A percentile compares a stretch with the other conserved stretches of the same genome.
phyloP scores from a whole-genome alignment of 2,888 invertebrate genomes.

The Sussaba pulchella region DNA sequence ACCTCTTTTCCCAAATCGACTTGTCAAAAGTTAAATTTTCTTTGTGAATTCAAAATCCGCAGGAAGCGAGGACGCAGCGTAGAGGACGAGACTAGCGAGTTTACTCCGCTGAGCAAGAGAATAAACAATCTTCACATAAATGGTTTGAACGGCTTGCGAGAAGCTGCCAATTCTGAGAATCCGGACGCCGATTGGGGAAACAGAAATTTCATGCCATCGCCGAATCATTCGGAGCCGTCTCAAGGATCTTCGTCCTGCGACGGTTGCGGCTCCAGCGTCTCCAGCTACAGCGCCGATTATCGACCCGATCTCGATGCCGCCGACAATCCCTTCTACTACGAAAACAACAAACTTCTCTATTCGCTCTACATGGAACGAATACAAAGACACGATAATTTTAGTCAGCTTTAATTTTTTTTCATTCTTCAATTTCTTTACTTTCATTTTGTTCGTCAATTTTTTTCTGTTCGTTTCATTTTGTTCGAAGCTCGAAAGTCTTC shows the following conservation, averaged over 20 bases:
- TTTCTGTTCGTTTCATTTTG: slow-evolving; percentile 6
- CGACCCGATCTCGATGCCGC: slow-evolving; percentile 91
- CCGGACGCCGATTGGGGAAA: slow-evolving; percentile 79
- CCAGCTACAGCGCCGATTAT: slow-evolving; percentile 85
- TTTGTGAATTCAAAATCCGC: not conserved
- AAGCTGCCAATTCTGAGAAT: slow-evolving; percentile 72
- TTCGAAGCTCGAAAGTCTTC: not conserved
- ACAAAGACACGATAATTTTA: slow-evolving; percentile 85
- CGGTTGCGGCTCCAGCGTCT: slow-evolving; percentile 79
- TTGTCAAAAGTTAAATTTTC: slow-evolving; percentile 55
- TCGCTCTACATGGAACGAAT: slow-evolving; percentile 93
- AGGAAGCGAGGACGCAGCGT: slow-evolving; percentile 91
- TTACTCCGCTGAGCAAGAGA: slow-evolving; percentile 94
- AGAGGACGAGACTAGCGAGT: slow-evolving; percentile 91
- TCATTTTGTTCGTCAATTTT: too few relatives aligned
- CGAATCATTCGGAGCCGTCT: slow-evolving; percentile 81
- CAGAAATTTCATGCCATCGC: slow-evolving; percentile 78
- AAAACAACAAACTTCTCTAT: slow-evolving; percentile 93
- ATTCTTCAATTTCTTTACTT: too few relatives aligned
- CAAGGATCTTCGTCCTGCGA: slow-evolving; percentile 80
- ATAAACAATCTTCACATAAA: slow-evolving; percentile 95
- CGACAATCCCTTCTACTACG: slow-evolving; percentile 94
- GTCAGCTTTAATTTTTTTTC: slow-evolving; percentile 69
- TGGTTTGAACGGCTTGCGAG: slow-evolving; percentile 80
- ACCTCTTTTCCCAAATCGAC: not conserved